Conservation (phyloP, 1,140 invertebrate species). For the Formica selysi region DNA sequence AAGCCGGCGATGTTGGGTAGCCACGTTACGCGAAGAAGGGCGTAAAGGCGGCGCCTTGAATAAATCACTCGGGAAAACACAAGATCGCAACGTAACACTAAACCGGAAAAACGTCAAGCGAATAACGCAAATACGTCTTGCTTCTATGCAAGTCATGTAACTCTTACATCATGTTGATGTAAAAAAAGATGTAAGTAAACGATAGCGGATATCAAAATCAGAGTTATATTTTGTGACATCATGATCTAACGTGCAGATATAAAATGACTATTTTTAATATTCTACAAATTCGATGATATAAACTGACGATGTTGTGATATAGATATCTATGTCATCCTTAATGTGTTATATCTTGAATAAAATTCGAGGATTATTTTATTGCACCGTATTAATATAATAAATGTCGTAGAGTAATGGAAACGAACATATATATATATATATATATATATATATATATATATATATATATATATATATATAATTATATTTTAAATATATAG, state of each 20-base stretch:
- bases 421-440: background rate
- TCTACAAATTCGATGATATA: background rate
- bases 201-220: background rate
- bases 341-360: background rate
- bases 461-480: too few relatives aligned
- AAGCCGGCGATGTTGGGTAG: conserved; percentile 1
- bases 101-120: background rate
- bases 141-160: conserved; percentile 37
- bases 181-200: background rate
- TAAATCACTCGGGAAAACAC: conserved; percentile 36
- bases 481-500: too few relatives aligned
- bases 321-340: background rate
- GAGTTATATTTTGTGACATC: background rate
- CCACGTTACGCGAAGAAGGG: conserved; percentile 38
- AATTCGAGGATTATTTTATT: background rate
- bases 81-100: conserved; percentile 9
- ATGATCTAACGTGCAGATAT: background rate
- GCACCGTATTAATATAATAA: background rate
- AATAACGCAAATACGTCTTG: background rate
- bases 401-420: background rate
- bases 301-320: background rate
- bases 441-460: too few relatives aligned
- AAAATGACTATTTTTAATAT: background rate
- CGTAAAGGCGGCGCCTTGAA: conserved; percentile 35
- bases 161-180: conserved; percentile 18